Base-by-base conservation (phyloP, 2,113 vertebrate genomes). In the Scortum barcoo region DNA sequence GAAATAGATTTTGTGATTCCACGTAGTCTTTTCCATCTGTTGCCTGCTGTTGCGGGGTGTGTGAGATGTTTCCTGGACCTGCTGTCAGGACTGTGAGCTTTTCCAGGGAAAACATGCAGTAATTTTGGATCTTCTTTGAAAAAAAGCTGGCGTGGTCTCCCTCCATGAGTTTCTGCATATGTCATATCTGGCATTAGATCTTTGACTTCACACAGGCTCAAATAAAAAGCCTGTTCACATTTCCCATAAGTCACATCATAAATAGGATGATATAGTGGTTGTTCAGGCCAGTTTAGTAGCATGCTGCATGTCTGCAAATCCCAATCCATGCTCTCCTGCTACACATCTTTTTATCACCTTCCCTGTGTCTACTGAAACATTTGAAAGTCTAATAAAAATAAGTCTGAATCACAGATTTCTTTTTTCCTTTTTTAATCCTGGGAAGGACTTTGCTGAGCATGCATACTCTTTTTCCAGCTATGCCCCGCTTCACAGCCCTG, bases 91-190 rank as follows among this genome's bases (percentile, higher is more conserved):
- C 77, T 19, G 60, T n/a, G 68, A 91, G 83, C 61, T 73, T 78
- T 90, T 90, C 91, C 90, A 94, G 85, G 68, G 76, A 91, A 93
- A 91, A 89, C 90, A 90, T 80, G 78, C 50, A 63, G 87, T 58
- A 73, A 86, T 89, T 83, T 80, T 79, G 78, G 88, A 88, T 88
- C 80, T 74, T 84, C 78, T 81, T 58, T 81, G 75, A 28, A 83
- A 28, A 83, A 83, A 79, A 36, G 19, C 79, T 92, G 86, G 75
- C 72, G 5, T 24, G 20, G 77, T 80, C 70, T 67, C 69, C 71
- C 68, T 77, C 56, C 48, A 63, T 63, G 70, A 86, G 68, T 56
- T 51, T 69, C 36, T 61, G 73, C 67, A 71, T 88, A 67, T 87
- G 86, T 89, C 89, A 92, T 61, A 74, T 0, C 72, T 88, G 79